Conservation (phyloP, 2,113 vertebrate genomes). For the Ploceus nigricollis region DNA sequence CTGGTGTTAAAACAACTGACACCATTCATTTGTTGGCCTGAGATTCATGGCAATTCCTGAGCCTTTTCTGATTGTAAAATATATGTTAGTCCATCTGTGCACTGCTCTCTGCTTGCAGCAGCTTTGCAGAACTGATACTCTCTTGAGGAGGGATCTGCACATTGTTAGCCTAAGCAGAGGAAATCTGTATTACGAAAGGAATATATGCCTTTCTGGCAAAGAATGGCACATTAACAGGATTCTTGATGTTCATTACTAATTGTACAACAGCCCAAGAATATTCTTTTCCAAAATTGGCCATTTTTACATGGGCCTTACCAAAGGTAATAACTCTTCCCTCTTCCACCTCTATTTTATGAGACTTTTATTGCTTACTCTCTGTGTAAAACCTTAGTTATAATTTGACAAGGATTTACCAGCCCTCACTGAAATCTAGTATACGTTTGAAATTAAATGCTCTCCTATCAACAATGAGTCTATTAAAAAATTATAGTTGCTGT, state of each 20-base stretch:
- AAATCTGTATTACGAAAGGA: background rate
- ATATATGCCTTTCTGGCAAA: background rate
- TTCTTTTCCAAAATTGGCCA: background rate
- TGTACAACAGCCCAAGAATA: background rate
- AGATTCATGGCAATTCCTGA: background rate
- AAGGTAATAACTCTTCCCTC: background rate
- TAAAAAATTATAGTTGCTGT: background rate
- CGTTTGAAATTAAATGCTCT: background rate
- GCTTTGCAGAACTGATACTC: background rate
- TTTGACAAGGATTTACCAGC: background rate
- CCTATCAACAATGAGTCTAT: background rate
- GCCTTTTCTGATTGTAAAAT: background rate
- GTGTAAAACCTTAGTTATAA: background rate
- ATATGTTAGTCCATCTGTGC: rapidly evolving
- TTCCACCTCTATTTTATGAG: background rate
- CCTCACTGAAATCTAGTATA: background rate
- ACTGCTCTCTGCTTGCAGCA: background rate
- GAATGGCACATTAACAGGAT: background rate
- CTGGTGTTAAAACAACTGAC: background rate
- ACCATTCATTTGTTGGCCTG: background rate
- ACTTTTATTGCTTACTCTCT: background rate
- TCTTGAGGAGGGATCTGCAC: background rate
- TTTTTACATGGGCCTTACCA: background rate
- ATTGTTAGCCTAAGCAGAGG: background rate
- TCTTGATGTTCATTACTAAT: background rate